Conservation (phyloP, 2,113 vertebrate species). For the Cephalopholis sonnerati region DNA sequence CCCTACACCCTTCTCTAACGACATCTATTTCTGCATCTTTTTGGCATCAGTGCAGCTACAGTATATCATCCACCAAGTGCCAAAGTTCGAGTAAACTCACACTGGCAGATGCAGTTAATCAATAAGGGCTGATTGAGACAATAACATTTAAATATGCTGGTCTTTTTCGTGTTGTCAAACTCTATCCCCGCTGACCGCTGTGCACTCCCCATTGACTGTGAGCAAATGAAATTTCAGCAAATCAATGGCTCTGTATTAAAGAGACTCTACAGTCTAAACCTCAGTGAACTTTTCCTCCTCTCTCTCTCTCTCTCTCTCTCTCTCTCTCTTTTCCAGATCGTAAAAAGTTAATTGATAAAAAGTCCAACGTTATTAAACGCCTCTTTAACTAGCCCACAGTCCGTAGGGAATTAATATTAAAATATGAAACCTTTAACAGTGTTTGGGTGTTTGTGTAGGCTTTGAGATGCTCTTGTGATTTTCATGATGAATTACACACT, state of each 20-base stretch:
- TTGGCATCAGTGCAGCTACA: background rate
- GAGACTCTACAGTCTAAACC: constrained; percentile 4
- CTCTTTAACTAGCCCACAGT: constrained; percentile 1
- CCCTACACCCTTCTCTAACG: constrained; percentile 22
- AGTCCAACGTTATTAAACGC: constrained; percentile 16
- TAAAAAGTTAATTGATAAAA: constrained; percentile 34
- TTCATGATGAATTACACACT: constrained; percentile 3
- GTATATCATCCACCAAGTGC: background rate
- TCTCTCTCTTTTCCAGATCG: background rate
- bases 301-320: background rate
- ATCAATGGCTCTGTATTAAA: constrained; percentile 52
- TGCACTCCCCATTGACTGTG: constrained; percentile 5
- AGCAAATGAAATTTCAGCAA: constrained; percentile 41
- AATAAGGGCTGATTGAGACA: constrained; percentile 31
- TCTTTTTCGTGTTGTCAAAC: constrained; percentile 33
- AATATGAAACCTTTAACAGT: constrained; percentile 11
- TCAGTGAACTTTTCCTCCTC: constrained; percentile 5
- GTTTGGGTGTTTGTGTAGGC: constrained; percentile 1
- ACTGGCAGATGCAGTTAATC: constrained; percentile 27
- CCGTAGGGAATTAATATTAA: background rate
- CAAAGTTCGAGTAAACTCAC: background rate
- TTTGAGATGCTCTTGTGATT: background rate
- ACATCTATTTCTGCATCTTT: constrained; percentile 7
- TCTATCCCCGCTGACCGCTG: constrained; percentile 1
- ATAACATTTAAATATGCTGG: constrained; percentile 26